Base-by-base conservation (phyloP, 2,888 invertebrate genomes). In the Melanargia galathea region DNA sequence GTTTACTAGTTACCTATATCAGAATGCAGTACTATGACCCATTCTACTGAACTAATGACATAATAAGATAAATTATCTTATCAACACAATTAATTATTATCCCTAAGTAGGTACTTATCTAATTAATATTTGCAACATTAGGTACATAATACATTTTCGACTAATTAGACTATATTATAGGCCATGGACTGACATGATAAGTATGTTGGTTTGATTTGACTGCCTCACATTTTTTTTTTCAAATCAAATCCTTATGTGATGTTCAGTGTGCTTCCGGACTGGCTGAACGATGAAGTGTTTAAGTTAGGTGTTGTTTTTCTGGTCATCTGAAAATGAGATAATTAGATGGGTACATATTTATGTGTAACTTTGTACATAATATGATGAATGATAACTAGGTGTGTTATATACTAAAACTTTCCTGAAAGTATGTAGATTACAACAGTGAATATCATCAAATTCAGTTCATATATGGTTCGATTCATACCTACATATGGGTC, bases 261-360 rank as follows among this genome's bases (percentile, higher is more conserved):
- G 57, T 84, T 85, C 60, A 89, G 89, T 46, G 89, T 88, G 67
- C 76, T 82, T 8, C 88, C 84, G 0, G 90, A 83, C 60, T 89
- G 90, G 67, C 82, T 87, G 75, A 84, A 84, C n/a, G 84, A 79
- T 1, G 90, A 87, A 5, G 72, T 83, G 69, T 88, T 87, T 60
- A 82, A 75, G 63, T 70, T 86, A 10, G 82, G 69, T 10, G 75
- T 74, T 3, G 75, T 74, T 70, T 84, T 86, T 65, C 81, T 83
- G 0, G 88, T 76, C 79, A 82, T 83, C 90, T 91, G 86, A 35
- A 88, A 87, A 38, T 43, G 11, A 55, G n/a, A 16, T 26, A 49
- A 26, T 3, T 6, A 22, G 20, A 59, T 52, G 63, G 55, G 40
- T 16, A 16, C 10, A 18, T 5, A 59, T 59, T 6, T n/a, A n/a